Percentiles rank a stretch among this genome's conserved stretches.
Evolutionary conservation across 2,113 vertebrate genomes (phyloP).

Genomic region (Microcebus murinus): DNA sequence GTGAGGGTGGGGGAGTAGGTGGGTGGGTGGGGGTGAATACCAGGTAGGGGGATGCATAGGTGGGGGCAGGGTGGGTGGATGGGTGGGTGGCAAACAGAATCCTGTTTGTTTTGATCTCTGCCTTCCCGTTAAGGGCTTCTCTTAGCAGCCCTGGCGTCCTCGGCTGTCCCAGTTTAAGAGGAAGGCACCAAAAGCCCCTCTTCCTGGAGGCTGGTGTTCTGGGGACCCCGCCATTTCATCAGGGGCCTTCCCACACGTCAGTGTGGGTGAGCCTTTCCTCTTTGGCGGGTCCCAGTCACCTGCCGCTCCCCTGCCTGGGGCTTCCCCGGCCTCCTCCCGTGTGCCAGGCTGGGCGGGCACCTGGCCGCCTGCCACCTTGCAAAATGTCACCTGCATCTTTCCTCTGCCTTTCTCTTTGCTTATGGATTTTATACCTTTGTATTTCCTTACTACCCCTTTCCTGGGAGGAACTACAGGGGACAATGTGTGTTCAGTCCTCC

Average conservation of each 20-base stretch:
- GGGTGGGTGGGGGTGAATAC: not conserved
- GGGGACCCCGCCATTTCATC: not conserved
- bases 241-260: not conserved
- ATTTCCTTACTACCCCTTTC: not conserved
- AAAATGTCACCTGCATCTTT: accelerated
- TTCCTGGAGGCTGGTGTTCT: not conserved
- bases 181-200: not conserved
- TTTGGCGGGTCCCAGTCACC: not conserved
- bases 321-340: not conserved
- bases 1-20: not conserved
- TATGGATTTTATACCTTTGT: not conserved
- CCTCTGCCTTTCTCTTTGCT: not conserved
- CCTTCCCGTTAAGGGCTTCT: not conserved
- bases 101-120: not conserved
- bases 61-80: not conserved
- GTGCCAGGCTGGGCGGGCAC: too few relatives aligned
- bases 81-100: not conserved
- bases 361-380: accelerated
- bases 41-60: not conserved
- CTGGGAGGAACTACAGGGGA: not conserved
- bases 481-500: not conserved
- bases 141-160: not conserved
- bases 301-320: not conserved
- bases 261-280: not conserved
- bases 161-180: not conserved